Percentiles rank a stretch among this genome's conserved stretches.
These are phyloP conservation scores for Dolichomitus sp. DNA, from an alignment of 2,888 invertebrate genomes.

Conservation along the genomic window DNA sequence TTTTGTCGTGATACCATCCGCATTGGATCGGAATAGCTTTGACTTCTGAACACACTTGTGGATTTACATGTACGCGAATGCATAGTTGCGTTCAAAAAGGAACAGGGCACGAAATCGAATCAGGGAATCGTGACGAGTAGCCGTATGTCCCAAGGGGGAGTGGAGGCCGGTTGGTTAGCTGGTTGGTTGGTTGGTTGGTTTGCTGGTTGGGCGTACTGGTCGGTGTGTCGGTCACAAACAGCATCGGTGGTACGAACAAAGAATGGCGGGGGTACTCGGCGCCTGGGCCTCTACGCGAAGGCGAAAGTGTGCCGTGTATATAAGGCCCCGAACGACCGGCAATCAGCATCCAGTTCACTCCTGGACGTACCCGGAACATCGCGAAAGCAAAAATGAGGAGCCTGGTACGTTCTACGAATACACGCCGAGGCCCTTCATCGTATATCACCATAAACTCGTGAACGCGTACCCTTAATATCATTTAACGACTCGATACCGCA, in stretches of 20 bases:
- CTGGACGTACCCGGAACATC: slow-evolving; percentile 87
- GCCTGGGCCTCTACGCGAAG: slow-evolving; percentile 83
- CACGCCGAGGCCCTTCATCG: not conserved
- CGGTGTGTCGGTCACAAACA: slow-evolving; percentile 62
- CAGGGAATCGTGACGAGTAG: slow-evolving; percentile 79
- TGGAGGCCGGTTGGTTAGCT: slow-evolving; percentile 78
- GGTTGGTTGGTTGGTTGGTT: slow-evolving; percentile 57
- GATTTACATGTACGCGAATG: slow-evolving; percentile 59
- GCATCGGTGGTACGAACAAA: slow-evolving; percentile 79
- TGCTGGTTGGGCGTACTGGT: slow-evolving; percentile 35
- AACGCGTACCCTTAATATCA: slow-evolving; percentile 24
- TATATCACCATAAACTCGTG: slow-evolving; percentile 10
- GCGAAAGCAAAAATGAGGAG: slow-evolving; percentile 84
- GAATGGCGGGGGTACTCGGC: slow-evolving; percentile 82
- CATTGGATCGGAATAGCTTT: not conserved
- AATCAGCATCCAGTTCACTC: slow-evolving; percentile 88
- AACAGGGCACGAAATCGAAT: slow-evolving; percentile 73
- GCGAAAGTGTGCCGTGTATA: slow-evolving; percentile 89
- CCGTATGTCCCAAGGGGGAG: slow-evolving; percentile 82
- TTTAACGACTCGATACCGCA: not conserved
- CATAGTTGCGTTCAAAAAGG: slow-evolving; percentile 66
- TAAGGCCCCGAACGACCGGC: slow-evolving; percentile 87
- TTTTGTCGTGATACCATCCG: too few species aligned
- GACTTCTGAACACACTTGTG: slow-evolving; percentile 45
- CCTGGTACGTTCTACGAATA: slow-evolving; percentile 81